Conservation (phyloP, 2,113 vertebrate genomes). For the Carassius carassius region DNA sequence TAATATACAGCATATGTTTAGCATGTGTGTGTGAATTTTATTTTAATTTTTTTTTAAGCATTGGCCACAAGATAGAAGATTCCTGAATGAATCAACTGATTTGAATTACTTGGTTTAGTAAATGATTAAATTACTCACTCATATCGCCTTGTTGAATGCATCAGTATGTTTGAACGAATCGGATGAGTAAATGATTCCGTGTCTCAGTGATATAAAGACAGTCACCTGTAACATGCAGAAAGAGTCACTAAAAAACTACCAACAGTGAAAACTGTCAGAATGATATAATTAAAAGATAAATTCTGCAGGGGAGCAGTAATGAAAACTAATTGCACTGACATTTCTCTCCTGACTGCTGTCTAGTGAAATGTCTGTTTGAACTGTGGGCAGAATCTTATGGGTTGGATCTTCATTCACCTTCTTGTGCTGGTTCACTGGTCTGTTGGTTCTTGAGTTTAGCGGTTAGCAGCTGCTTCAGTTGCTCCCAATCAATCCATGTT, state of each 20-base stretch:
- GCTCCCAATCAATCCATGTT: not conserved
- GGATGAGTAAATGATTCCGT: not conserved
- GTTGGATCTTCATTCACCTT: constrained; percentile 16
- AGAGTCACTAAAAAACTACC: not conserved
- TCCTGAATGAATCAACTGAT: not conserved
- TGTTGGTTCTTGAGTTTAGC: constrained; percentile 2
- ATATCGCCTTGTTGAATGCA: not conserved
- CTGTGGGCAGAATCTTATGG: constrained; percentile 8
- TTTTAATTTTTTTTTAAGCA: too few species aligned
- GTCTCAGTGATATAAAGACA: not conserved
- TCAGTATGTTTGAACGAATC: not conserved
- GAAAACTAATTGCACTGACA: constrained; percentile 6
- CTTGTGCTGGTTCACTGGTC: constrained; percentile 14
- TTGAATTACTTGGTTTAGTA: not conserved
- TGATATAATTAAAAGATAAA: not conserved
- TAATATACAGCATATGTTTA: not conserved
- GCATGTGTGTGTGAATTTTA: too few species aligned
- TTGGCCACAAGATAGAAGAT: too few species aligned
- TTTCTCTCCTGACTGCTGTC: not conserved
- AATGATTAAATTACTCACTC: not conserved
- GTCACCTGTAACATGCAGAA: not conserved
- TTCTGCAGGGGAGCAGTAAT: not conserved
- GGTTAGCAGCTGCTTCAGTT: constrained; percentile 17
- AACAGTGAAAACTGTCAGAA: not conserved
- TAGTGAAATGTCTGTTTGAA: constrained; percentile 13